phyloP scores from a whole-genome alignment of 2,797 vertebrate genomes.

The Sorex maritimensis region DNA sequence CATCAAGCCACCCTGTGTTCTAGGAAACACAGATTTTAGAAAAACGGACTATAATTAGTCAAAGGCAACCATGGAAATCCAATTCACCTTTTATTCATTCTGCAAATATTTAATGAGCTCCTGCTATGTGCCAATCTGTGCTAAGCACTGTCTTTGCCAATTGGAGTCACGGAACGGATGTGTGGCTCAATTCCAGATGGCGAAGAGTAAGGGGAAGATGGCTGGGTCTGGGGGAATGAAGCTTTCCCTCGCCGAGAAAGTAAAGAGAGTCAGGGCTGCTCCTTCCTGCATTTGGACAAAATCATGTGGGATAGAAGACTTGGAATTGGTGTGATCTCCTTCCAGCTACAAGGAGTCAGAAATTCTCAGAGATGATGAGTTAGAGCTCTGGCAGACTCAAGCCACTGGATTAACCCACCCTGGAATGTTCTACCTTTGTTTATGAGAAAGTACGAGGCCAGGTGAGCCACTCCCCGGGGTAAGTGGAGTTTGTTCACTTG shows the following conservation, averaged over 20 bases:
- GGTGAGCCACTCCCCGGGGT: neutral
- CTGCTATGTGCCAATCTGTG: neutral
- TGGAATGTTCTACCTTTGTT: neutral
- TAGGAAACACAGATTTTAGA: neutral
- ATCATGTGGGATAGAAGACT: neutral
- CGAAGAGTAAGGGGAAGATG: neutral
- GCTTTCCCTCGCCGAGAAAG: conserved; percentile 5
- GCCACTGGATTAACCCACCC: neutral
- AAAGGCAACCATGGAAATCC: neutral
- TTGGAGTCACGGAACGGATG: neutral
- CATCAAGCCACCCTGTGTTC: neutral
- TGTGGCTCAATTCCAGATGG: neutral
- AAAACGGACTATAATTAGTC: conserved; percentile 2
- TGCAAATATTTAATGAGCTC: conserved; percentile 11
- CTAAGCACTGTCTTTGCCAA: neutral
- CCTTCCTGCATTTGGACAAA: neutral
- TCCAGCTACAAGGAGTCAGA: neutral
- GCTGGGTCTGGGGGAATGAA: neutral
- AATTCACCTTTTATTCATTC: neutral
- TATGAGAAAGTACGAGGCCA: neutral
- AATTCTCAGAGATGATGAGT: neutral
- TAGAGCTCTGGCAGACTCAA: neutral
- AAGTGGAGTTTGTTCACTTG: neutral
- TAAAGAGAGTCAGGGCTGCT: neutral
- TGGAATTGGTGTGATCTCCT: neutral